Percentiles rank a stretch among this genome's conserved stretches.
phyloP scores from a whole-genome alignment of 1,140 invertebrate genomes.

The Pseudomyrmex gracilis region DNA sequence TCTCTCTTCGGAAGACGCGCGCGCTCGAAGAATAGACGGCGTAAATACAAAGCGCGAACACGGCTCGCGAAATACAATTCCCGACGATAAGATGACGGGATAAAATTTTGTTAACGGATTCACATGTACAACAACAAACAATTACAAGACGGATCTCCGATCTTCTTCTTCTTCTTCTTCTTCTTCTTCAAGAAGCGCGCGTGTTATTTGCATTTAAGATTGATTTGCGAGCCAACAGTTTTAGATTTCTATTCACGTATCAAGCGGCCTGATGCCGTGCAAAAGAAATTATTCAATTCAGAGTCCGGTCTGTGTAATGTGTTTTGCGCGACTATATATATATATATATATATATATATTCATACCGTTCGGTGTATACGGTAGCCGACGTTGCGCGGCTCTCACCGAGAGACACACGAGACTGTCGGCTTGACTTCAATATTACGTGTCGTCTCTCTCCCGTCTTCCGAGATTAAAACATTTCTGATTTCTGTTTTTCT shows the following conservation, averaged over 20 bases:
- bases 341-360: not conserved
- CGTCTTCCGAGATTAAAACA: not conserved
- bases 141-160: too few relatives aligned
- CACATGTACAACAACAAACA: too few relatives aligned
- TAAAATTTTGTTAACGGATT: too few relatives aligned
- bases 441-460: not conserved
- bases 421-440: not conserved
- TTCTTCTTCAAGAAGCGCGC: too few relatives aligned
- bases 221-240: constrained; percentile 64
- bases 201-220: constrained; percentile 53
- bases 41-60: too few relatives aligned
- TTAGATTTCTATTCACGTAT: constrained; percentile 68
- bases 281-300: constrained; percentile 74
- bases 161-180: too few relatives aligned
- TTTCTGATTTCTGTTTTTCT: not conserved
- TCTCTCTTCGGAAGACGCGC: too few relatives aligned
- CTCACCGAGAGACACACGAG: too few relatives aligned
- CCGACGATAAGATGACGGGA: too few relatives aligned
- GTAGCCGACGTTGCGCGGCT: constrained; percentile 4
- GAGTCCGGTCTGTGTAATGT: constrained; percentile 6
- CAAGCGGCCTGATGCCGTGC: constrained; percentile 59
- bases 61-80: too few relatives aligned
- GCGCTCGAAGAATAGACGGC: too few relatives aligned
- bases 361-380: not conserved
- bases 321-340: too few relatives aligned